Evolutionary conservation across 35 echinoderm and acorn worm genomes (phyloP), one percentile per base, ranked within the genome.

Genomic region (Nesometra sesokonis): DNA sequence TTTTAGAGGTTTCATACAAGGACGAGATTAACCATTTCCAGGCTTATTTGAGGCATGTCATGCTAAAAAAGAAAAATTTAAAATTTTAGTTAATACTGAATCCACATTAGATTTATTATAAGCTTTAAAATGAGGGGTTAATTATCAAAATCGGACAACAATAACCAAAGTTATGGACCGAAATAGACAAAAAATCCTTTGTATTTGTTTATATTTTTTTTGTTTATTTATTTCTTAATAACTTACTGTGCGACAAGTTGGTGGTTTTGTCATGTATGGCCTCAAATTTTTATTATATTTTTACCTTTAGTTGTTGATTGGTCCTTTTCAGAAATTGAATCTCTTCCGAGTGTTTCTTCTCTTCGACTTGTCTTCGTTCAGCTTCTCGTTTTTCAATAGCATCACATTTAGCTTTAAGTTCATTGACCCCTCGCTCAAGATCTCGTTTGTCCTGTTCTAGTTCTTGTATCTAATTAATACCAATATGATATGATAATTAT

Each of bases 261-360:
- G 8, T 32, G 37, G 77, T 21, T 35, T 33, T 31, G 31, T 21
- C 13, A 32, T 0, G 15, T 21, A 23, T 19, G 0, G 29, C 46
- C 5, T 40, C 11, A 82, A 86, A 82, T 30, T 13, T 32, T 30
- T 0, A 29, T 46, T 30, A n/a, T 35, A 30, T 17, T 32, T 35
- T 84, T 85, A 99, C 96, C 93, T 99, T 99, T 35, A 99, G 87
- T 36, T 99, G 96, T 85, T 99, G 96, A 47, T 99, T 99, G 29
- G 96, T 99, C 82, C 96, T 84, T 86, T 99, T 99, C 15, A 99
- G 85, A 85, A 99, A 99, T 89, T 99, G 96, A 35, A 99, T 92
- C 87, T 99, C 96, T 30, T 99, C 96, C 35, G 96, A 87, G 82
- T 99, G 96, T 92, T 99, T 99, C 90, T 99, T 99, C 87, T 99